Percentiles rank a stretch among this genome's conserved stretches.
Evolutionary conservation across 2,797 vertebrate genomes (phyloP).

Genomic region (Spinus olivaceus): DNA sequence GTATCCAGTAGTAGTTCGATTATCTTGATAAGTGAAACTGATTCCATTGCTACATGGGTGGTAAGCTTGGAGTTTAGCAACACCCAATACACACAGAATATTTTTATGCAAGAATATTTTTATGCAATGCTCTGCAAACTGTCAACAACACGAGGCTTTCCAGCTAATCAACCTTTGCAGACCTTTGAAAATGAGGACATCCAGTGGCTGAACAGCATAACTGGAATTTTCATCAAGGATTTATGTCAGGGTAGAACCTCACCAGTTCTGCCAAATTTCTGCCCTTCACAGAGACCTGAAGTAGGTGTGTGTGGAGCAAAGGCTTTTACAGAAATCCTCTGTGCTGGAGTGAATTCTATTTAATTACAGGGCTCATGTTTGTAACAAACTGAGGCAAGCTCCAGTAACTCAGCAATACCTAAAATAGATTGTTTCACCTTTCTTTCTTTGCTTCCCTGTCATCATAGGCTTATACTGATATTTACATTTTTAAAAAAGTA

Average conservation of each 20-base stretch:
- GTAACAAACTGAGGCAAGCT: neutral
- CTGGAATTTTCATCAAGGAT: neutral
- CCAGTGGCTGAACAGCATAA: slow-evolving; percentile 39
- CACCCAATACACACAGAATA: neutral
- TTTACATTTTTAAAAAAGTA: neutral
- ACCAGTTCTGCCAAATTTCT: neutral
- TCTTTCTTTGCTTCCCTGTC: neutral
- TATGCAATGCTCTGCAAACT: neutral
- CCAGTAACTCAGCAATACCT: neutral
- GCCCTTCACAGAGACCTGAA: neutral
- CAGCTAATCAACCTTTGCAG: slow-evolving; percentile 8
- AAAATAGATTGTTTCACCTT: neutral
- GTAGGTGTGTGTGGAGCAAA: neutral
- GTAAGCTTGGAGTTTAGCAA: slow-evolving; percentile 13
- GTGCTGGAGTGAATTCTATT: neutral
- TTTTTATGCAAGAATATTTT: neutral
- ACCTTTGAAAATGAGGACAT: slow-evolving; percentile 58
- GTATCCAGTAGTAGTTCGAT: neutral
- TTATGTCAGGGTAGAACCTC: neutral
- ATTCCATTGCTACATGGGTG: neutral
- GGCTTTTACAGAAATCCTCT: neutral
- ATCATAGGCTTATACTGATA: neutral
- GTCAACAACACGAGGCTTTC: neutral
- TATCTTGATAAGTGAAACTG: neutral
- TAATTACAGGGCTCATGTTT: neutral